Evolutionary conservation across 2,113 vertebrate genomes (phyloP).

Genomic region (Chloropsis hardwickii): DNA sequence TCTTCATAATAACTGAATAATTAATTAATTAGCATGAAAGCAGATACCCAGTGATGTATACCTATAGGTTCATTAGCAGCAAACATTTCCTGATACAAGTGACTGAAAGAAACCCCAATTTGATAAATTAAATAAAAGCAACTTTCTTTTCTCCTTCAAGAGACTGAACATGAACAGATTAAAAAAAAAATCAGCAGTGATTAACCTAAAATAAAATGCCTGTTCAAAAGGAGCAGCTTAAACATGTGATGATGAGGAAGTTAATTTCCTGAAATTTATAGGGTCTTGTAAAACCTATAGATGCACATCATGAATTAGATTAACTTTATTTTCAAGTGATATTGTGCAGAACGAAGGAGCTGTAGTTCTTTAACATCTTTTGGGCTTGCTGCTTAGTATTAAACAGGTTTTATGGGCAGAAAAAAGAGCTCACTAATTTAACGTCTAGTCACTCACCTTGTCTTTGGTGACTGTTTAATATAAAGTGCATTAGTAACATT

Average conservation of each 20-base stretch:
- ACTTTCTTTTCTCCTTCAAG: not conserved
- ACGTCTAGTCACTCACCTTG: not conserved
- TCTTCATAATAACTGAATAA: not conserved
- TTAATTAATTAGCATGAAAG: not conserved
- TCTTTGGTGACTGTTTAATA: not conserved
- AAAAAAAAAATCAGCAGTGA: not conserved
- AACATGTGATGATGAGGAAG: constrained; percentile 8
- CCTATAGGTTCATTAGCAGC: accelerated
- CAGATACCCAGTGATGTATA: not conserved
- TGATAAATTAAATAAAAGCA: not conserved
- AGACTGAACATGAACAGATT: not conserved
- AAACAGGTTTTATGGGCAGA: constrained; percentile 24
- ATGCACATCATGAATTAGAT: constrained; percentile 44
- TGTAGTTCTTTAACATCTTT: constrained; percentile 4
- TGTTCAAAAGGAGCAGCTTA: not conserved
- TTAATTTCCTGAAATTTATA: constrained; percentile 69
- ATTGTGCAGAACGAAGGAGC: not conserved
- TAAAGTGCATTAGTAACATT: not conserved
- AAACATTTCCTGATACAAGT: not conserved
- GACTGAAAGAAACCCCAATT: not conserved
- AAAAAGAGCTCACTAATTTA: not conserved
- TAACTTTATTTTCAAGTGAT: constrained; percentile 56
- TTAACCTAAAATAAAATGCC: constrained; percentile 31
- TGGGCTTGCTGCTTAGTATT: not conserved
- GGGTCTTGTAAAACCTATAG: constrained; percentile 49